phyloP scores from a whole-genome alignment of 2,797 vertebrate species.

The Aeoliscus strigatus region DNA sequence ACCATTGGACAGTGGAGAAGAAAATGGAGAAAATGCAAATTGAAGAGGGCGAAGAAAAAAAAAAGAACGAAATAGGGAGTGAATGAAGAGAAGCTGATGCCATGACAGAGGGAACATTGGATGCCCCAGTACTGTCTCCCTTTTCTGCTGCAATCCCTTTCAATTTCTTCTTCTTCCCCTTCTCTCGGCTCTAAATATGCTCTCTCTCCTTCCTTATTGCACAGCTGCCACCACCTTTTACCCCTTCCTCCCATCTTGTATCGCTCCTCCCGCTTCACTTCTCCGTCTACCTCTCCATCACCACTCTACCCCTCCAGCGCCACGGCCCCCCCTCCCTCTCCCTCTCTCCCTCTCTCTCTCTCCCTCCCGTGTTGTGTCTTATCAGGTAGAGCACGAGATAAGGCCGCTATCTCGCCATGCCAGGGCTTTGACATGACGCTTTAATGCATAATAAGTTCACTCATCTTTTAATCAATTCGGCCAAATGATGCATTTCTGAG shows the following conservation, averaged over 20 bases:
- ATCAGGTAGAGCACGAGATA: constrained; percentile 74
- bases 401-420: constrained; percentile 74
- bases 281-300: constrained; percentile 33
- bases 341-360: constrained; percentile 14
- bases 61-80: constrained; percentile 14
- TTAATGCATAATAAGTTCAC: constrained; percentile 80
- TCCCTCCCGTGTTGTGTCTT: constrained; percentile 71
- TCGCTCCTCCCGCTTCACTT: constrained; percentile 42
- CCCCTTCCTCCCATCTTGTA: constrained; percentile 44
- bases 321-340: constrained; percentile 41
- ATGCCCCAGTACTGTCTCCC: constrained; percentile 35
- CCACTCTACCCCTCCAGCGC: not conserved
- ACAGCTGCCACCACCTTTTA: constrained; percentile 32
- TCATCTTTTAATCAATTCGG: constrained; percentile 73
- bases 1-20: constrained; percentile 31
- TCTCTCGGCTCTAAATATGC: constrained; percentile 31
- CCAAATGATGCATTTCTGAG: constrained; percentile 72
- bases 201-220: constrained; percentile 48
- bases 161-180: constrained; percentile 41
- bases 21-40: constrained; percentile 54
- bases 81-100: constrained; percentile 27
- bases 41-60: no score
- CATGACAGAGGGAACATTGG: constrained; percentile 41
- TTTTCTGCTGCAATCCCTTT: constrained; percentile 41
- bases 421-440: constrained; percentile 75